Percentiles rank a stretch among this genome's conserved stretches.
Evolutionary conservation across 2,888 invertebrate species (phyloP).

Genomic region (Kuschelorhynchus macadamiae): DNA sequence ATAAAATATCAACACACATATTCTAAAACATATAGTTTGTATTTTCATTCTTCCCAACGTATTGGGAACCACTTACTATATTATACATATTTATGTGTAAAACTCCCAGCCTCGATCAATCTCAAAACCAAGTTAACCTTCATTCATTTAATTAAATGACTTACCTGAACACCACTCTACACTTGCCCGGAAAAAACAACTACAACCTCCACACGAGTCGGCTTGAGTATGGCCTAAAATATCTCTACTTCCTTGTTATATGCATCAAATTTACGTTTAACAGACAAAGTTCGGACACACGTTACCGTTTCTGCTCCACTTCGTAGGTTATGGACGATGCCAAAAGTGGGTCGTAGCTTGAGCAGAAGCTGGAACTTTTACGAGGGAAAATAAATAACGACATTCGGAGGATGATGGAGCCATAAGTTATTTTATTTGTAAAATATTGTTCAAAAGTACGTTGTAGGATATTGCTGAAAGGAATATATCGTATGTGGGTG

Average conservation of each 20-base stretch:
- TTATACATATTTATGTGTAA: too few species aligned
- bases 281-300: constrained; percentile 50
- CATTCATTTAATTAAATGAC: neutral
- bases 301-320: constrained; percentile 27
- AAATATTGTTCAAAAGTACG: too few species aligned
- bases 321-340: neutral
- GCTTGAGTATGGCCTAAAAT: constrained; percentile 52
- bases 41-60: too few species aligned
- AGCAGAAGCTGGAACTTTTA: constrained; percentile 1
- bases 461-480: too few species aligned
- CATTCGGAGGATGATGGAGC: too few species aligned
- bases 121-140: neutral
- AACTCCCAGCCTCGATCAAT: neutral
- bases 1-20: too few species aligned
- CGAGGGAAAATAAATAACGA: constrained; percentile 1
- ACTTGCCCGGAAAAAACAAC: constrained; percentile 14
- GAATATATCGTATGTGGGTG: too few species aligned
- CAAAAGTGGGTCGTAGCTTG: constrained; percentile 15
- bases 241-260: constrained; percentile 55
- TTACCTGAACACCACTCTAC: constrained; percentile 21
- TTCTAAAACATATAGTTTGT: too few species aligned
- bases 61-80: too few species aligned
- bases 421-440: too few species aligned
- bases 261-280: constrained; percentile 48
- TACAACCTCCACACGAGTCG: constrained; percentile 41